Base-by-base conservation (phyloP, 2,113 vertebrate genomes). In the Turnix velox region DNA sequence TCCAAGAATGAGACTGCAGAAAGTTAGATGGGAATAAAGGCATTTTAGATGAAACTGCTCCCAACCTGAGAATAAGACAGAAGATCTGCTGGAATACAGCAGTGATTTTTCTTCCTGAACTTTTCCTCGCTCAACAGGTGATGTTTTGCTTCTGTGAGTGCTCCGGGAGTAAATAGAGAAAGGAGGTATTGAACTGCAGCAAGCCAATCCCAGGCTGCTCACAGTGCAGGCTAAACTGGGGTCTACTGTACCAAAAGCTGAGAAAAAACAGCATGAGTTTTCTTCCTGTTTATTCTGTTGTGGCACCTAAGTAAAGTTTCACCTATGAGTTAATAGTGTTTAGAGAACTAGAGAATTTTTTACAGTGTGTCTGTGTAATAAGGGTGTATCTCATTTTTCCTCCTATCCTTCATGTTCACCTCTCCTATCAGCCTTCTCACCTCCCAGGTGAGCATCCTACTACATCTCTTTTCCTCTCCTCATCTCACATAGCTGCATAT, bases 401-500 rank as follows among this genome's bases (percentile, higher is more conserved):
- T 75, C 20, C 20, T 20, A 16, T 63, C 15, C 13, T 73, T 62
- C 72, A 57, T 9, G 40, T 55, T 65, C 42, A 42, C 9, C 25
- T 66, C 18, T 63, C 48, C 72, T n/a, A 68, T 30, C 22, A 75
- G 6, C 4, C 27, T 51, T 72, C 40, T 13, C 12, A 18, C 16
- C 45, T 40, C 48, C 55, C 49, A 55, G 24, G n/a, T n/a, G n/a
- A 84, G 23, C 25, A 42, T 52, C 7, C 55, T 87, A 5, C 9
- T 22, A 62, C 28, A 3, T 42, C 20, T 77, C 25, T 71, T 77
- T 54, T 63, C 37, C 6, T 13, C 27, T 86, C 18, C 25, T 58
- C 49, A 40, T 8, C 5, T 7, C 11, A 57, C 65, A 81, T 10
- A 71, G 17, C 9, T 31, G 16, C 0, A 0, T 46, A 49, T 24